A percentile compares a stretch with the other conserved stretches of the same genome.
phyloP scores from a whole-genome alignment of 2,888 invertebrate species.

The Dasysyrphus tricinctus region DNA sequence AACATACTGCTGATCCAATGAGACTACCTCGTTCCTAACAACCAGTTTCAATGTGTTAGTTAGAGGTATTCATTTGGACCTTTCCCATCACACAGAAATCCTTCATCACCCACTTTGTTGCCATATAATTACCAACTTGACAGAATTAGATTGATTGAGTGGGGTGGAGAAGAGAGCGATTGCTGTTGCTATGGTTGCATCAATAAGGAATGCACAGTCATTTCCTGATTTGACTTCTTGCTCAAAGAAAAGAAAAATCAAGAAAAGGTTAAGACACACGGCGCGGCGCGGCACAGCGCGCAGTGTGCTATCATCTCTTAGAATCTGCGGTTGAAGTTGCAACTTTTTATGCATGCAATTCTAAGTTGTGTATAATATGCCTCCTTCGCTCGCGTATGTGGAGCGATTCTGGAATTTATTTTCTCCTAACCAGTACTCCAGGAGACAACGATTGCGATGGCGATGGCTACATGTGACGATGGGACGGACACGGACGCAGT shows the following conservation, averaged over 20 bases:
- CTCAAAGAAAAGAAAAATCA: not conserved
- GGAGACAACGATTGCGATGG: slow-evolving; percentile 12
- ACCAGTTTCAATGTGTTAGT: slow-evolving; percentile 16
- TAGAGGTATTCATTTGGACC: not conserved
- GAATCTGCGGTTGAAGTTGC: slow-evolving; percentile 45
- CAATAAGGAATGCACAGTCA: slow-evolving; percentile 45
- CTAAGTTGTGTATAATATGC: slow-evolving; percentile 12
- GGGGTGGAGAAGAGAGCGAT: slow-evolving; percentile 39
- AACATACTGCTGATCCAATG: not conserved
- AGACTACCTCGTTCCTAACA: slow-evolving; percentile 7
- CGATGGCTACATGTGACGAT: slow-evolving; percentile 7
- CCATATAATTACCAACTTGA: slow-evolving; percentile 65
- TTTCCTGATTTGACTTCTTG: slow-evolving; percentile 64
- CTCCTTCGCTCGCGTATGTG: slow-evolving; percentile 55
- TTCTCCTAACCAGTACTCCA: not conserved
- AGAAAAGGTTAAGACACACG: slow-evolving; percentile 14
- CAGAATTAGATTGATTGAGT: slow-evolving; percentile 71
- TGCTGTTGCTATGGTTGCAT: slow-evolving; percentile 15
- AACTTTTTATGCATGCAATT: slow-evolving; percentile 48
- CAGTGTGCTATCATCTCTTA: slow-evolving; percentile 32
- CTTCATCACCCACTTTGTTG: slow-evolving; percentile 60
- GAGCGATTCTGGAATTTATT: slow-evolving; percentile 42
- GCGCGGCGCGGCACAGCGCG: not conserved
- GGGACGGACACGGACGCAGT: slow-evolving; percentile 42
- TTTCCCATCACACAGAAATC: slow-evolving; percentile 28